Evolutionary conservation across 2,797 vertebrate species (phyloP), one percentile per base, ranked within the genome.

Genomic region (Aplochiton taeniatus): DNA sequence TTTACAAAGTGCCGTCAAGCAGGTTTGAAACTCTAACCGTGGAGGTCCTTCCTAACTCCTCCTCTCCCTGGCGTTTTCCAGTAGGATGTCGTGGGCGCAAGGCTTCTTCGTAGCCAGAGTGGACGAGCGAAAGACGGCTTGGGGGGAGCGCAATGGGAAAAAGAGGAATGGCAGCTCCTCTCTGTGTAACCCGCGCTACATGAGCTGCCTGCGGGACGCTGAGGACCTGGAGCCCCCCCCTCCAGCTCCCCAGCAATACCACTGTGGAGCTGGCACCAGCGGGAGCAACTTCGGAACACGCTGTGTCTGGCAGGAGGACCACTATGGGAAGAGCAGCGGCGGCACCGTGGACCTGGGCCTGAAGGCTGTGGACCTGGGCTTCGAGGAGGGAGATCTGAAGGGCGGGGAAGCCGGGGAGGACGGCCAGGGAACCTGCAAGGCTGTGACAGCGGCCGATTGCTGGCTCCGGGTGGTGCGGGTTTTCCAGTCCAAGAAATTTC

Each of bases 21-120:
- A 2, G 31, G 6, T 31, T 31, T 31, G 31, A 31, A 6, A 31
- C 2, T 31, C 3, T 31, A 31, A 31, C 31, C 31, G 31, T 31
- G 31, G 2, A 31, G 6, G 16, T 11, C 45, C 9, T 11, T 45
- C 49, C 9, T 42, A 47, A 16, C 48, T 45, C 13, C 12, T 9
- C 11, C n/a, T 42, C 8, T n/a, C 50, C 31, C 14, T 42, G 13
- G n/a, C 53, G 14, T 19, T 62, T 69, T 18, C 20, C 57, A 43
- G 10, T 73, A 97, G 95, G 90, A 98, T 98, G 97, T 98, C 97
- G 76, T 98, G 97, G 96, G 95, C 96, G 93, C 95, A 94, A 68
- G 93, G 93, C 81, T 93, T 97, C 90, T 91, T 98, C 76, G 92
- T 92, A 63, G 91, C 94, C 83, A 94, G 94, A 83, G 94, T 95